Conservation (phyloP, 2,888 invertebrate species). For the Hemicrepidius hirtus region DNA sequence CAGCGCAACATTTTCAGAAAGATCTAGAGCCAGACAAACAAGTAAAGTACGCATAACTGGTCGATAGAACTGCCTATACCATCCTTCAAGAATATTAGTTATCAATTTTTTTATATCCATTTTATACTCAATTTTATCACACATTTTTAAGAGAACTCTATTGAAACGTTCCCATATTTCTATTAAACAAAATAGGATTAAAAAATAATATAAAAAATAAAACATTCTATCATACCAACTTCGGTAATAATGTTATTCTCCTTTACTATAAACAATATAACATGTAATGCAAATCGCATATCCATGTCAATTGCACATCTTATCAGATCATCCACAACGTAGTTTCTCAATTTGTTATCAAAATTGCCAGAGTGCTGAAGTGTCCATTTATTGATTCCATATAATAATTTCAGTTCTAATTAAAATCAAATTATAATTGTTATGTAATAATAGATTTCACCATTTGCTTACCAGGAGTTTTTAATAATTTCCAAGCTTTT, state of each 20-base stretch:
- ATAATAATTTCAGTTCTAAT: slow-evolving; percentile 33
- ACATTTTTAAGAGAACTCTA: slow-evolving; percentile 15
- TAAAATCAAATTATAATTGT: neutral
- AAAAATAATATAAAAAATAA: no score
- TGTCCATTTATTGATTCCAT: slow-evolving; percentile 10
- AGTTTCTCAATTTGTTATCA: slow-evolving; percentile 31
- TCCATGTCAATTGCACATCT: slow-evolving; percentile 14
- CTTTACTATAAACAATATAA: slow-evolving; percentile 38
- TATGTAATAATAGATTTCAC: neutral
- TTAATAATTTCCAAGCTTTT: slow-evolving; percentile 28
- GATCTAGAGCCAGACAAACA: slow-evolving; percentile 11
- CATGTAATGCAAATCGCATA: slow-evolving; percentile 27
- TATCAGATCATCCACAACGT: slow-evolving; percentile 22
- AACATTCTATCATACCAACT: slow-evolving; percentile 36
- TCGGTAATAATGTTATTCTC: slow-evolving; percentile 24
- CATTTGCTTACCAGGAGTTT: slow-evolving; percentile 28
- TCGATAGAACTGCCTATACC: slow-evolving; percentile 24
- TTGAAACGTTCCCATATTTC: slow-evolving; percentile 33
- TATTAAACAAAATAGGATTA: neutral
- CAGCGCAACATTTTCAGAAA: neutral
- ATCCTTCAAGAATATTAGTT: slow-evolving; percentile 21
- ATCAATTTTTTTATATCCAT: slow-evolving; percentile 11
- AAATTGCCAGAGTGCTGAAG: neutral
- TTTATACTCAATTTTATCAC: neutral
- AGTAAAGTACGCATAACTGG: slow-evolving; percentile 31